Evolutionary conservation across 2,113 vertebrate species (phyloP).

Genomic region (Puntigrus tetrazona): DNA sequence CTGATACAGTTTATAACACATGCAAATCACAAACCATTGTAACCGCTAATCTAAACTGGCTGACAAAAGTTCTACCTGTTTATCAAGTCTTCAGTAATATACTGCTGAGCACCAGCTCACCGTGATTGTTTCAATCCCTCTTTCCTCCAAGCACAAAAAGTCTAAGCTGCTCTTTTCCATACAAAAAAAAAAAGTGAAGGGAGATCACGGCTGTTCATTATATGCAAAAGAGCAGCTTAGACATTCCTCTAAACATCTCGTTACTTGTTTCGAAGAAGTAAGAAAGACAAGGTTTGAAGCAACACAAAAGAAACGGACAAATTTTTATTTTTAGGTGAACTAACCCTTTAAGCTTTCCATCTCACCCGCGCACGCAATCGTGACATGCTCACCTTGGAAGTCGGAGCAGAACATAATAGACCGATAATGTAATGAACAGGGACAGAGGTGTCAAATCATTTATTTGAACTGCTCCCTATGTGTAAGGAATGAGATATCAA

Average conservation of each 20-base stretch:
- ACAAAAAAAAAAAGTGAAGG: neutral
- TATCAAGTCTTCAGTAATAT: neutral
- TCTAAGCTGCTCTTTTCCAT: neutral
- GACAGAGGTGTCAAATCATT: slow-evolving; percentile 36
- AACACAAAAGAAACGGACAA: neutral
- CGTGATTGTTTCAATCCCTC: neutral
- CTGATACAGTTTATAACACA: too few relatives aligned
- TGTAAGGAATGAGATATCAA: slow-evolving; percentile 17
- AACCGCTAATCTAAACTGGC: neutral
- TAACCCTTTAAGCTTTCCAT: neutral
- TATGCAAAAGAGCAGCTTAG: neutral
- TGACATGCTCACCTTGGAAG: neutral
- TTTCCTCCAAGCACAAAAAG: neutral
- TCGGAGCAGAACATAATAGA: slow-evolving; percentile 8
- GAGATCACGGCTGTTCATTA: neutral
- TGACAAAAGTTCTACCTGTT: neutral
- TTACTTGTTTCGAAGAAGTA: neutral
- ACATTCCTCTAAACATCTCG: neutral
- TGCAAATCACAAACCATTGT: too few relatives aligned
- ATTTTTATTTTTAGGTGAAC: neutral
- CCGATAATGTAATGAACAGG: slow-evolving; percentile 31
- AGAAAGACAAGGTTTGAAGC: neutral
- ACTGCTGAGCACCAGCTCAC: neutral
- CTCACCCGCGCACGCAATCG: neutral
- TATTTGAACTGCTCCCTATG: slow-evolving; percentile 36